Percentiles rank a stretch among this genome's conserved stretches.
Evolutionary conservation across 2,888 invertebrate genomes (phyloP).

Genomic region (Lobophora halterata): DNA sequence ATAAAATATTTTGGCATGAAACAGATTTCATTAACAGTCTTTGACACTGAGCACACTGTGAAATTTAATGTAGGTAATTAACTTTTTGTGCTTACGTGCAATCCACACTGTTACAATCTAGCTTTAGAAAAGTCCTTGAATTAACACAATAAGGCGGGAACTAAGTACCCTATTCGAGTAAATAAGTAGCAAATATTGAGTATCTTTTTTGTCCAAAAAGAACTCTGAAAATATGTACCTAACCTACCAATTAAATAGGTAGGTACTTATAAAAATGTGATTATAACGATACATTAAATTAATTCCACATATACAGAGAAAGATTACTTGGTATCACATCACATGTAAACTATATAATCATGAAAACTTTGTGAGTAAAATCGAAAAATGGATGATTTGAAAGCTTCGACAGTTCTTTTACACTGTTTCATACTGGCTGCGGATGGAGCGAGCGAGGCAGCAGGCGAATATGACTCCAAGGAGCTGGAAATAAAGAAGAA

Average conservation of each 20-base stretch:
- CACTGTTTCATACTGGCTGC: slow-evolving; percentile 94
- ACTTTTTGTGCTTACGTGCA: slow-evolving; percentile 50
- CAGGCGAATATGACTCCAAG: slow-evolving; percentile 96
- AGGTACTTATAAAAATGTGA: slow-evolving; percentile 39
- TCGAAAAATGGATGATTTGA: slow-evolving; percentile 11
- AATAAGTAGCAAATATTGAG: slow-evolving; percentile 27
- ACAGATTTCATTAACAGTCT: slow-evolving; percentile 59
- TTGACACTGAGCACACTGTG: slow-evolving; percentile 67
- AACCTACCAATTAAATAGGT: slow-evolving; percentile 27
- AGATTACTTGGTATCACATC: slow-evolving; percentile 46
- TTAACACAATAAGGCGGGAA: slow-evolving; percentile 15
- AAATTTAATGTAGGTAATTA: slow-evolving; percentile 32
- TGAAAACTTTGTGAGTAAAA: too few species aligned
- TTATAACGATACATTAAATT: slow-evolving; percentile 43
- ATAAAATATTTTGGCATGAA: slow-evolving; percentile 43
- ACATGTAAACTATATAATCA: slow-evolving; percentile 25
- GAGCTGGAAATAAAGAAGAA: slow-evolving; percentile 80
- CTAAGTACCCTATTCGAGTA: slow-evolving; percentile 21
- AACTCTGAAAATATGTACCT: slow-evolving; percentile 14
- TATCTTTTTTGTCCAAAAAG: slow-evolving; percentile 23
- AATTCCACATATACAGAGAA: slow-evolving; percentile 48
- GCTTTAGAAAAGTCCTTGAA: too few species aligned
- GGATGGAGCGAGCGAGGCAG: slow-evolving; percentile 95
- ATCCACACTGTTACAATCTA: slow-evolving; percentile 27
- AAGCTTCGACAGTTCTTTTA: slow-evolving; percentile 54